These are phyloP conservation scores for Oligia strigilis DNA, from an alignment of 2,888 invertebrate genomes.

Conservation along the genomic window DNA sequence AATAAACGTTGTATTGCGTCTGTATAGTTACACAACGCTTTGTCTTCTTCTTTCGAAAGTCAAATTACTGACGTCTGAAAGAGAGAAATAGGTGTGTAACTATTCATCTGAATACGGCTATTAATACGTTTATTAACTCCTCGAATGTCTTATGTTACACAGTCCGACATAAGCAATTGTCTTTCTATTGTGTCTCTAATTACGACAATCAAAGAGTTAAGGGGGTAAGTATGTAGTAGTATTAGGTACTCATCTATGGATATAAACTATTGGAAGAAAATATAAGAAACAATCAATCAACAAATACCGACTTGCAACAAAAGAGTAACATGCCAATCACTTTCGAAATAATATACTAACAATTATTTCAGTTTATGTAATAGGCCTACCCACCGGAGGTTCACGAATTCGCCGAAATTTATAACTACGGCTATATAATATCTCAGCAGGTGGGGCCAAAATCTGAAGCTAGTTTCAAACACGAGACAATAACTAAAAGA, in stretches of 20 bases:
- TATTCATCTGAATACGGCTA: too few species aligned
- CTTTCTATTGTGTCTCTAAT: too few species aligned
- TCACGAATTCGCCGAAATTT: background rate
- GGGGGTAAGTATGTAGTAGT: too few species aligned
- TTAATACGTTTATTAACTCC: too few species aligned
- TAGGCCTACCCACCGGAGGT: background rate
- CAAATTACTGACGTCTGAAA: too few species aligned
- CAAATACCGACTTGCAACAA: background rate
- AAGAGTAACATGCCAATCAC: background rate
- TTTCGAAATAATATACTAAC: background rate
- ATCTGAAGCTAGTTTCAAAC: constrained; percentile 7
- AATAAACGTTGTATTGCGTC: too few species aligned
- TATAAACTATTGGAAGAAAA: background rate
- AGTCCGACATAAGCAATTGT: too few species aligned
- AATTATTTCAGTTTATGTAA: background rate
- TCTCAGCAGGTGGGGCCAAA: background rate
- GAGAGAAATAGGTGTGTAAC: too few species aligned
- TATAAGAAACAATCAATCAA: background rate
- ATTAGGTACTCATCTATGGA: background rate
- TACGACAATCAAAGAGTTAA: too few species aligned
- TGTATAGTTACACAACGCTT: too few species aligned
- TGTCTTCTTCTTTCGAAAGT: too few species aligned
- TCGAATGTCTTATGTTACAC: too few species aligned
- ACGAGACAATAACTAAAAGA: constrained; percentile 37
- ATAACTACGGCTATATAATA: background rate